Evolutionary conservation across 92 coral and sea anemone genomes (phyloP).

Genomic region (Porites evermanni): DNA sequence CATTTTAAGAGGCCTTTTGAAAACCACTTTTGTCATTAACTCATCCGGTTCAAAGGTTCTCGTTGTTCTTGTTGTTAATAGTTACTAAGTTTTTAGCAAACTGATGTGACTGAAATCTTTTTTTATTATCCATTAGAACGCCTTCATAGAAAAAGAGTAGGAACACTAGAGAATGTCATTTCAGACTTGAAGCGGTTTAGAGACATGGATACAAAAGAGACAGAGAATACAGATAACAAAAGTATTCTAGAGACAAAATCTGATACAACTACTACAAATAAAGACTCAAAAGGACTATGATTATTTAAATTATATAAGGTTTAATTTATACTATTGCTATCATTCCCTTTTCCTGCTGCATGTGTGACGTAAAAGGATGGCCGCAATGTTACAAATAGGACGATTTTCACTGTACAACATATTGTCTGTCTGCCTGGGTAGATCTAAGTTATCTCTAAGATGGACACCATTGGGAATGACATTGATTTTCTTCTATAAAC

Average conservation of each 20-base stretch:
- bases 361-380: not conserved
- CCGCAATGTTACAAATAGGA: not conserved
- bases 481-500: no score
- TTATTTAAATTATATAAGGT: not conserved
- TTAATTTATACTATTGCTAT: no score
- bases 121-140: conserved; percentile 40
- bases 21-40: no score
- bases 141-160: conserved; percentile 82
- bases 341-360: not conserved
- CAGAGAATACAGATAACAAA: conserved; percentile 15
- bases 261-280: not conserved
- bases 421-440: no score
- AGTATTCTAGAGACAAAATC: not conserved
- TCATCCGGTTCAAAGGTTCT: no score
- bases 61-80: no score
- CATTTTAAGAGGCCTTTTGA: no score
- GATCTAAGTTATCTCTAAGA: no score
- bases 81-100: not conserved
- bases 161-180: conserved; percentile 82
- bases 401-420: no score
- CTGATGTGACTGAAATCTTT: not conserved
- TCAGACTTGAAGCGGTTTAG: conserved; percentile 75
- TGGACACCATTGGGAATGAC: no score
- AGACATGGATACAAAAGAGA: conserved; percentile 60
- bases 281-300: conserved; percentile 1